Percentiles rank a stretch among this genome's conserved stretches.
Conservation (phyloP, 2,797 vertebrate genomes). For the Enteromius thamalakanensis region DNA sequence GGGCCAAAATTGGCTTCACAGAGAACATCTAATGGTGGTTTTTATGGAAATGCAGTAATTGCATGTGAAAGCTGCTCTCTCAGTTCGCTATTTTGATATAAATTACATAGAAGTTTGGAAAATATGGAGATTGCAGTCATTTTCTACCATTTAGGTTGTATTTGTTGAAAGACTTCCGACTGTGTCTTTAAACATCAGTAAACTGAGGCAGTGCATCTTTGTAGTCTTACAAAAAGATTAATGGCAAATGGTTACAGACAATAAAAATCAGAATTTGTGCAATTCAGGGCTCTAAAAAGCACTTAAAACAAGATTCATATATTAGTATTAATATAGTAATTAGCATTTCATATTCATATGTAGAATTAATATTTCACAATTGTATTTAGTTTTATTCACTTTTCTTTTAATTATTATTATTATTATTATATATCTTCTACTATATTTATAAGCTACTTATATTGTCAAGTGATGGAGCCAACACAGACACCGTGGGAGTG, state of each 20-base stretch:
- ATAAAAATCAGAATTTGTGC: neutral
- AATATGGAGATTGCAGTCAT: slow-evolving; percentile 22
- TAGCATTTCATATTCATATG: neutral
- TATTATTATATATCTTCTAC: too few relatives aligned
- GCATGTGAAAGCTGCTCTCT: slow-evolving; percentile 31
- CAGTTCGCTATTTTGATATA: slow-evolving; percentile 20
- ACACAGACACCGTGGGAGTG: too few relatives aligned
- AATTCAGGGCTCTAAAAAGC: neutral
- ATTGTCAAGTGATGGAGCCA: too few relatives aligned
- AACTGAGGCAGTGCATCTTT: neutral
- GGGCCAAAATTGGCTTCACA: slow-evolving; percentile 10
- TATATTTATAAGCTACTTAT: too few relatives aligned
- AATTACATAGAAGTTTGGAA: slow-evolving; percentile 16
- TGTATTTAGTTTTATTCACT: too few relatives aligned
- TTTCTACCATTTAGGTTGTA: slow-evolving; percentile 8
- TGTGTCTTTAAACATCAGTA: neutral
- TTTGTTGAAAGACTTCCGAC: slow-evolving; percentile 7
- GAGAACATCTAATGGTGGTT: slow-evolving; percentile 42
- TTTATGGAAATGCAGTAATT: slow-evolving; percentile 45
- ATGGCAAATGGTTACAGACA: neutral
- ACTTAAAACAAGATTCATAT: neutral
- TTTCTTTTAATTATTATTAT: too few relatives aligned
- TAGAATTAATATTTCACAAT: too few relatives aligned
- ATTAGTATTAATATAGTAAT: neutral
- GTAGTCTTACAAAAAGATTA: neutral